Evolutionary conservation across 2,888 invertebrate genomes (phyloP).

Genomic region (Teinopalpus imperialis): DNA sequence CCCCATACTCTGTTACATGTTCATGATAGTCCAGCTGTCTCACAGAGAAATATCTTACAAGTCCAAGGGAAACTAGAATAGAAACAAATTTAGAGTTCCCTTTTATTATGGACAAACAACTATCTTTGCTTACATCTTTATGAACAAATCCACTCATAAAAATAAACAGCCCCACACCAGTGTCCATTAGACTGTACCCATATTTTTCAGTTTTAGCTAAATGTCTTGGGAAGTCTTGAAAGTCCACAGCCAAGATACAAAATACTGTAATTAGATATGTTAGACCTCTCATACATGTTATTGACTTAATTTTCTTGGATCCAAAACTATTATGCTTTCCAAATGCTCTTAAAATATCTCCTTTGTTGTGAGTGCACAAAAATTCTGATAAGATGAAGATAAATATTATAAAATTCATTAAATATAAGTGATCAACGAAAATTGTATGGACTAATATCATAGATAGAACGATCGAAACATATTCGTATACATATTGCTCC

Average conservation of each 20-base stretch:
- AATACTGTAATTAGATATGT: constrained; percentile 88
- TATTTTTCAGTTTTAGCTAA: constrained; percentile 94
- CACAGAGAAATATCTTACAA: constrained; percentile 82
- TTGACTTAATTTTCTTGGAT: constrained; percentile 51
- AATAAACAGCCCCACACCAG: constrained; percentile 95
- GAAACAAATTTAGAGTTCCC: constrained; percentile 58
- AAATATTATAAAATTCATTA: constrained; percentile 50
- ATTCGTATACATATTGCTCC: constrained; percentile 74
- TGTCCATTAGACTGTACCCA: constrained; percentile 96
- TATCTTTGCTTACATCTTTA: constrained; percentile 50
- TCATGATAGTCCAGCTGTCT: constrained; percentile 90
- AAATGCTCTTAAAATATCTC: constrained; percentile 34
- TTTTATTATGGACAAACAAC: constrained; percentile 49
- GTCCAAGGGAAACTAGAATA: constrained; percentile 81
- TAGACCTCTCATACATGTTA: constrained; percentile 87
- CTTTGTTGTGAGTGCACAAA: constrained; percentile 22
- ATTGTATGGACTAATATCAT: constrained; percentile 81
- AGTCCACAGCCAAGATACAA: constrained; percentile 97
- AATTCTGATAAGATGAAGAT: constrained; percentile 42
- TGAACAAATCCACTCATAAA: constrained; percentile 90
- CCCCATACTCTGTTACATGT: constrained; percentile 96
- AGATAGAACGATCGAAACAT: constrained; percentile 78
- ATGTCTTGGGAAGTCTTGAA: constrained; percentile 90
- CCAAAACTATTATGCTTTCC: constrained; percentile 37
- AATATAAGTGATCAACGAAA: constrained; percentile 53